phyloP scores from a whole-genome alignment of 2,888 invertebrate genomes.

The Drosophila testacea region DNA sequence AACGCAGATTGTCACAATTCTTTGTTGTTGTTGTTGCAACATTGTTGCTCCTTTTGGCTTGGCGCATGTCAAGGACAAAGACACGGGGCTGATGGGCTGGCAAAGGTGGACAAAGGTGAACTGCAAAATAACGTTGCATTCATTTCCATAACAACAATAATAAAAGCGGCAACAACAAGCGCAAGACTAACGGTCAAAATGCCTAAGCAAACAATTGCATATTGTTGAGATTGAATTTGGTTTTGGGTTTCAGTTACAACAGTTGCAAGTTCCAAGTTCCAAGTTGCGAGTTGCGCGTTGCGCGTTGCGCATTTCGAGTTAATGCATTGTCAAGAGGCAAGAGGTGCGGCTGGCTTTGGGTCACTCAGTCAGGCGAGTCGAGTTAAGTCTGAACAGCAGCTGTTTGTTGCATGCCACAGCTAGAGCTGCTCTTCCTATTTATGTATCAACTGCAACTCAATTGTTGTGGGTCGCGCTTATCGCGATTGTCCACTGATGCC shows the following conservation, averaged over 20 bases:
- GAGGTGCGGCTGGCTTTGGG: conserved; percentile 33
- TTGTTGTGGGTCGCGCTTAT: conserved; percentile 31
- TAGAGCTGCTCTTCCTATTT: conserved; percentile 57
- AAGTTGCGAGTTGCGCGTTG: background rate
- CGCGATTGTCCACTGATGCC: conserved; percentile 36
- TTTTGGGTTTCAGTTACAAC: conserved; percentile 5
- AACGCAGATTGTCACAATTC: conserved; percentile 33
- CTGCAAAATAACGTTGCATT: conserved; percentile 33
- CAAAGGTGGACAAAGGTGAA: conserved; percentile 49
- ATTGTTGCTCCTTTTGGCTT: conserved; percentile 17
- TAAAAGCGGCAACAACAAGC: conserved; percentile 9
- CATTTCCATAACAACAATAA: conserved; percentile 61
- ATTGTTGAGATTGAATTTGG: conserved; percentile 35
- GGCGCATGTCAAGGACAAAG: conserved; percentile 63
- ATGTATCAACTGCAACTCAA: conserved; percentile 20
- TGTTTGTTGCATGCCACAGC: conserved; percentile 46
- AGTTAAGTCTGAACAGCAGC: conserved; percentile 14
- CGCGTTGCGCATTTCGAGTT: background rate
- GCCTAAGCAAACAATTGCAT: conserved; percentile 59
- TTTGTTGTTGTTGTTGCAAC: conserved; percentile 22
- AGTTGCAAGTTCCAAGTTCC: conserved; percentile 8
- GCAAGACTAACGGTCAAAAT: conserved; percentile 49
- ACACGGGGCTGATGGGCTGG: conserved; percentile 31
- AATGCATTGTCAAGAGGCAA: conserved; percentile 27
- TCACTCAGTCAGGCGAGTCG: conserved; percentile 15